phyloP scores from a whole-genome alignment of 2,888 invertebrate genomes.

The Lasioglossum oenotherae region DNA sequence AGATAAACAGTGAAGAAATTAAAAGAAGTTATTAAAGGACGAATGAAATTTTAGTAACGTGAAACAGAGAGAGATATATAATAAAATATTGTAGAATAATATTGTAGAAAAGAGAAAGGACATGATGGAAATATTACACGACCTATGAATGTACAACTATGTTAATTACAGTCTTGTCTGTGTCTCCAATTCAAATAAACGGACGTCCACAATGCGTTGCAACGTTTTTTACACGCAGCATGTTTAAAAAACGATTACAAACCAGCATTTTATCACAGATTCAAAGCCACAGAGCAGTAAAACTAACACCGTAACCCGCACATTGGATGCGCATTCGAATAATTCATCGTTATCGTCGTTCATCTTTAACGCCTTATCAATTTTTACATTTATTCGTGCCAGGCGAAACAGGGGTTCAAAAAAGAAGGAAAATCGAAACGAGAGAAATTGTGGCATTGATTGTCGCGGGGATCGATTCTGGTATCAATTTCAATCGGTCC shows the following conservation, averaged over 20 bases:
- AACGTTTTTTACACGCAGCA: not conserved
- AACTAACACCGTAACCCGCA: not conserved
- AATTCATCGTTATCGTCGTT: not conserved
- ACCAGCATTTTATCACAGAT: not conserved
- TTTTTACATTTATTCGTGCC: not conserved
- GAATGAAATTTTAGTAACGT: not conserved
- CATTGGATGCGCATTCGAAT: not conserved
- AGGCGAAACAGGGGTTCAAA: not conserved
- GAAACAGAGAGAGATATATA: not conserved
- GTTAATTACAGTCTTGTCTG: not conserved
- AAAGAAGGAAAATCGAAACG: not conserved
- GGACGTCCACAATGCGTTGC: not conserved
- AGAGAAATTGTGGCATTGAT: not conserved
- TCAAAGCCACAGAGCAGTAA: not conserved
- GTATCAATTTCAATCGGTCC: constrained; percentile 15
- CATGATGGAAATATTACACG: not conserved
- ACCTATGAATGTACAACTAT: not conserved
- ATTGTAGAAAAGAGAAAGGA: not conserved
- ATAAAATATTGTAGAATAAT: not conserved
- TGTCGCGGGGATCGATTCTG: not conserved
- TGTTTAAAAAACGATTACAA: not conserved
- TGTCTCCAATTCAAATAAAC: not conserved
- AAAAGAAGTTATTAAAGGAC: not conserved
- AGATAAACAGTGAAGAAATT: not conserved
- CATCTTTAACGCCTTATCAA: constrained; percentile 18